These are phyloP conservation scores for Sminthurides bifidus DNA, from an alignment of 1,140 invertebrate species.

Conservation along the genomic window DNA sequence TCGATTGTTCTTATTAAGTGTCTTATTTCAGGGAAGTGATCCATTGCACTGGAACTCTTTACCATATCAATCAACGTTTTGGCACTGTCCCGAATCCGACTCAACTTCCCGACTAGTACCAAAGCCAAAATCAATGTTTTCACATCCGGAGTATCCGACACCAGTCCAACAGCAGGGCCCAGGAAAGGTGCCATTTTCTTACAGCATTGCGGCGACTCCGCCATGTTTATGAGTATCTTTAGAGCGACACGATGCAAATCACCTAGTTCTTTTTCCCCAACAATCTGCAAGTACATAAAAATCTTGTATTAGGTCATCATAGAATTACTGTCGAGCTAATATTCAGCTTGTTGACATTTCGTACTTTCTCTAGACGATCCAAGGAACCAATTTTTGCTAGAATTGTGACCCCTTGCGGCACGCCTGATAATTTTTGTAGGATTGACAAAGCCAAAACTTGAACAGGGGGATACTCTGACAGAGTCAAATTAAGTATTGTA, in stretches of 20 bases:
- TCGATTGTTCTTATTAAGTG: too few relatives aligned
- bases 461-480: slow-evolving; percentile 18
- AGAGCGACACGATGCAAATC: slow-evolving; percentile 18
- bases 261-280: slow-evolving; percentile 4
- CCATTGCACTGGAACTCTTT: neutral
- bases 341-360: too few relatives aligned
- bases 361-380: neutral
- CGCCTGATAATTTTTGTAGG: slow-evolving; percentile 10
- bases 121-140: slow-evolving; percentile 3
- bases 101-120: slow-evolving; percentile 12
- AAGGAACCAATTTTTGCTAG: slow-evolving; percentile 14
- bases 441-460: slow-evolving; percentile 17
- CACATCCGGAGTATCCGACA: slow-evolving; percentile 11
- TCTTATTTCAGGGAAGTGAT: too few relatives aligned
- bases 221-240: slow-evolving; percentile 10
- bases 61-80: slow-evolving; percentile 11
- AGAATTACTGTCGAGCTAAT: too few relatives aligned
- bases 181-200: slow-evolving; percentile 6
- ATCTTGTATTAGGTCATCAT: neutral
- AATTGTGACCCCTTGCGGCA: neutral
- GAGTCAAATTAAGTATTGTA: slow-evolving; percentile 2
- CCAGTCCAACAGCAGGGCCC: neutral
- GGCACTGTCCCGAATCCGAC: neutral
- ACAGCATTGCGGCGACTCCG: neutral
- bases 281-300: slow-evolving; percentile 1